Evolutionary conservation across 2,113 vertebrate genomes (phyloP).

Genomic region (Ophiodon elongatus): DNA sequence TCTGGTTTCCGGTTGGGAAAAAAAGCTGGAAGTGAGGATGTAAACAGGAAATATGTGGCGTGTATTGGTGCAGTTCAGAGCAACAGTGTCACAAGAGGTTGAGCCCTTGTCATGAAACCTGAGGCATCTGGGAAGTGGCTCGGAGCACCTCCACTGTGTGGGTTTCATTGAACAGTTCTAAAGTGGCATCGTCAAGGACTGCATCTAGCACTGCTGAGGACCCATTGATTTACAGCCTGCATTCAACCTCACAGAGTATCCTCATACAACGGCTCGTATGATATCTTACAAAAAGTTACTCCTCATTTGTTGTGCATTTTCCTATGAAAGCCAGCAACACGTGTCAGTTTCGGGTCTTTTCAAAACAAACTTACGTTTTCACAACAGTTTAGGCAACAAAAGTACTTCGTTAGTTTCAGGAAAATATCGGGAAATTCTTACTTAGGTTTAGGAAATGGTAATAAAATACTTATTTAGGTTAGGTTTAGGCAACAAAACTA

Average conservation of each 20-base stretch:
- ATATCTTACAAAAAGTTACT: background rate
- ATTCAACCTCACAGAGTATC: background rate
- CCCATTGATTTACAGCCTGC: constrained; percentile 4
- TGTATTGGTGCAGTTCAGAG: constrained; percentile 5
- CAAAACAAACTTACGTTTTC: too few species aligned
- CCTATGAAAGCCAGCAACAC: background rate
- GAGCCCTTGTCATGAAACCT: constrained; percentile 21
- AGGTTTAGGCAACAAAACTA: too few species aligned
- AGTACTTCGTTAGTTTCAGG: too few species aligned
- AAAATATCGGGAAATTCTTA: too few species aligned
- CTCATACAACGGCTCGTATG: too few species aligned
- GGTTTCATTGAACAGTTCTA: background rate
- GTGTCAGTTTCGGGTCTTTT: too few species aligned
- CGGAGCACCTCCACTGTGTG: constrained; percentile 4
- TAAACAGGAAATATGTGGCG: constrained; percentile 50
- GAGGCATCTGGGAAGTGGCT: constrained; percentile 38
- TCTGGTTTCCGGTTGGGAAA: constrained; percentile 13
- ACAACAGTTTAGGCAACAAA: too few species aligned
- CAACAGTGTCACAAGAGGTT: constrained; percentile 18
- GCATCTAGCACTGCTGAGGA: background rate
- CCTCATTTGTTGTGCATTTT: background rate
- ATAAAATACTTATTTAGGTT: too few species aligned
- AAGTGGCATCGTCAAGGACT: background rate
- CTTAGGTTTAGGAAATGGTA: too few species aligned
- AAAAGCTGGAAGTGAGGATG: constrained; percentile 27